Evolutionary conservation across 2,797 vertebrate genomes (phyloP).

Genomic region (Sus cebifrons): DNA sequence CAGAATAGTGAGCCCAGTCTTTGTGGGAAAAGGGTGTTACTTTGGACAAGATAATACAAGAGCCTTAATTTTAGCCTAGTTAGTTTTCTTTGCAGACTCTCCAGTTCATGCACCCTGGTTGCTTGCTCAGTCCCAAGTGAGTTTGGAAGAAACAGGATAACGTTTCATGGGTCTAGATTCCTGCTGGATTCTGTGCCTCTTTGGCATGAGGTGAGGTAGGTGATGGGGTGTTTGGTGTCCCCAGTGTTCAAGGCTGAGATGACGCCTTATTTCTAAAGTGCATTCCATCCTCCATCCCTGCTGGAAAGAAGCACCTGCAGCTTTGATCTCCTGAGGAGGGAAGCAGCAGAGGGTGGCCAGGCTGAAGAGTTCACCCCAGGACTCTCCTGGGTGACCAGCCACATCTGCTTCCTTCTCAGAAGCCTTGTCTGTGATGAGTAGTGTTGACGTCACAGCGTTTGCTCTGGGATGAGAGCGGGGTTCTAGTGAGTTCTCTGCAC

Average conservation of each 20-base stretch:
- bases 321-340: background rate
- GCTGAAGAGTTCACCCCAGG: background rate
- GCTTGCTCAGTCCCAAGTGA: background rate
- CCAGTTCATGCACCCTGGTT: background rate
- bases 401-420: background rate
- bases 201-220: background rate
- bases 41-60: background rate
- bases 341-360: background rate
- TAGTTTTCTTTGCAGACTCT: background rate
- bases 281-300: background rate
- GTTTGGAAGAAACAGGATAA: background rate
- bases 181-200: background rate
- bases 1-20: background rate
- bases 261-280: background rate
- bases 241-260: background rate
- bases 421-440: background rate
- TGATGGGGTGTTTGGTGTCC: background rate
- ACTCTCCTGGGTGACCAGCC: background rate
- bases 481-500: background rate
- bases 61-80: too few species aligned
- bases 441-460: background rate
- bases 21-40: background rate
- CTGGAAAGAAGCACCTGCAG: background rate
- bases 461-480: background rate
- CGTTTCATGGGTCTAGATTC: background rate